These are phyloP conservation scores for Caretta caretta DNA, from an alignment of 2,113 vertebrate species.

Conservation along the genomic window DNA sequence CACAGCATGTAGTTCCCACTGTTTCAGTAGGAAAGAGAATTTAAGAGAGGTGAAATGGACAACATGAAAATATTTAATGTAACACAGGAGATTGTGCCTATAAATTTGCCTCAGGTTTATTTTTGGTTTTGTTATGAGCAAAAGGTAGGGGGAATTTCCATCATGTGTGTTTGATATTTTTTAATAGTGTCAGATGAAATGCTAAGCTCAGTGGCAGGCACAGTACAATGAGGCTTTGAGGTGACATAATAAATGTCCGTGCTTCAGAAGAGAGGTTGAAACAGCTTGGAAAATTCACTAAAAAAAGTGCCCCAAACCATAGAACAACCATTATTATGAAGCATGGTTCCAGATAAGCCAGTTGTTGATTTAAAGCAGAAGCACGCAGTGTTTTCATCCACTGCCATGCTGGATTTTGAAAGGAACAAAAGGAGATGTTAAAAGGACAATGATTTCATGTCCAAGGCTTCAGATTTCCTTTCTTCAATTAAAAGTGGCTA, in stretches of 20 bases:
- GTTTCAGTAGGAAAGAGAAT: constrained; percentile 26
- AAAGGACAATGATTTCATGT: constrained; percentile 28
- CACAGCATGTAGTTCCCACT: constrained; percentile 36
- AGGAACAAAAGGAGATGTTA: not conserved
- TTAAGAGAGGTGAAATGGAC: constrained; percentile 27
- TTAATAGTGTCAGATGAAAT: not conserved
- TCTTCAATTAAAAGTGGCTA: not conserved
- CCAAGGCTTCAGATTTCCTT: not conserved
- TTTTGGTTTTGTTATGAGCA: not conserved
- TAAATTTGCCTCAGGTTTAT: not conserved
- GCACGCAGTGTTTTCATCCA: not conserved
- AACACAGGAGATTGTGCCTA: not conserved
- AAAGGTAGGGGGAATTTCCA: constrained; percentile 4
- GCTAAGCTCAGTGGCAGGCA: not conserved
- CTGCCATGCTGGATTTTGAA: not conserved
- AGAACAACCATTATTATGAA: rapidly evolving
- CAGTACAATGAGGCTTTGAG: not conserved
- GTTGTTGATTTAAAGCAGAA: not conserved
- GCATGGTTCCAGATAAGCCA: not conserved
- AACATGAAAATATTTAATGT: not conserved
- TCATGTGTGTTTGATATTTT: not conserved
- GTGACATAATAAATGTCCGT: not conserved
- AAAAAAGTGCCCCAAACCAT: not conserved
- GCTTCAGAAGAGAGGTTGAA: not conserved
- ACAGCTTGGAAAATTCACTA: not conserved